These are phyloP conservation scores for Apotomis betuletana DNA, from an alignment of 2,888 invertebrate genomes.

Conservation along the genomic window DNA sequence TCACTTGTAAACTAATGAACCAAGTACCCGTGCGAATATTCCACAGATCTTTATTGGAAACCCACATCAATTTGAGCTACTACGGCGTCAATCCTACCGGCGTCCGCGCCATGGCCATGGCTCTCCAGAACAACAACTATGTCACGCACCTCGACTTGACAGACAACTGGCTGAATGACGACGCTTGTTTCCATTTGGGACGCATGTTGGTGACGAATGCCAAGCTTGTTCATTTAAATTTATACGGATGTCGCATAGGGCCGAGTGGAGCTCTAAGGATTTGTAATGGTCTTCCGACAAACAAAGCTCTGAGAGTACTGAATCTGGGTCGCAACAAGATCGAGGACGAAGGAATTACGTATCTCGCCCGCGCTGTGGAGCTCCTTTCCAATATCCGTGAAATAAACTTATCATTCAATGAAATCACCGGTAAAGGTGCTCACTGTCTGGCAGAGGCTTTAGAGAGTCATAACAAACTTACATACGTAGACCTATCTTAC, in stretches of 20 bases:
- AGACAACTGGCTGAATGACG: conserved; percentile 65
- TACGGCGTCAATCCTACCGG: conserved; percentile 66
- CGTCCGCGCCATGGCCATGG: conserved; percentile 65
- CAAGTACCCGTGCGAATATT: conserved; percentile 61
- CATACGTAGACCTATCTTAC: conserved; percentile 53
- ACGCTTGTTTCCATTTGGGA: conserved; percentile 69
- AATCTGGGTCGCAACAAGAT: conserved; percentile 62
- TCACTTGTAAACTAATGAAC: conserved; percentile 64
- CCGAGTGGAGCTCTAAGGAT: conserved; percentile 55
- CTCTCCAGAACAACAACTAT: conserved; percentile 59
- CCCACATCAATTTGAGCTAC: conserved; percentile 63
- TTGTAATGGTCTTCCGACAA: conserved; percentile 51
- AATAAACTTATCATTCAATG: conserved; percentile 62
- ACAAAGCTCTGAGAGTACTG: conserved; percentile 54
- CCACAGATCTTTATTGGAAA: conserved; percentile 55
- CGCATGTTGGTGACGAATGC: conserved; percentile 62
- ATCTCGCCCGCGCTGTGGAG: conserved; percentile 55
- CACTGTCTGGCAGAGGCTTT: conserved; percentile 51
- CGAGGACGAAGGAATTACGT: conserved; percentile 57
- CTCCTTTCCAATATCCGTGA: conserved; percentile 56
- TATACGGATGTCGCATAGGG: conserved; percentile 70
- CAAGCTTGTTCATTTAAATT: conserved; percentile 58
- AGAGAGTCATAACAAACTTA: conserved; percentile 51
- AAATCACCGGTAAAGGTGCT: conserved; percentile 57
- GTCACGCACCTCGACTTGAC: conserved; percentile 62